Percentiles rank a stretch among this genome's conserved stretches.
phyloP scores from a whole-genome alignment of 2,797 vertebrate species.

The Paratrypauchen microcephalus region DNA sequence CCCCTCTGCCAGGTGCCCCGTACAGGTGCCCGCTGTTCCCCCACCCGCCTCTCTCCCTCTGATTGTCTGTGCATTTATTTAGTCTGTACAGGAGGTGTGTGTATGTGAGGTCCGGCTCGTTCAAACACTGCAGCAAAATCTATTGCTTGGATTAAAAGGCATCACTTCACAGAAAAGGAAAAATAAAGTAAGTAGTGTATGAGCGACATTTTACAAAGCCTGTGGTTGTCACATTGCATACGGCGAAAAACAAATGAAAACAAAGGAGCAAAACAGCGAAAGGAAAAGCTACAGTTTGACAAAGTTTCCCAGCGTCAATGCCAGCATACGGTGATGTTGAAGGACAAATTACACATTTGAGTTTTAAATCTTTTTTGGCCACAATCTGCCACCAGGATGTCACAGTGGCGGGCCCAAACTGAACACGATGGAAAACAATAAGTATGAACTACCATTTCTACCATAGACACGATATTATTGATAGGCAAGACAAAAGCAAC shows the following conservation, averaged over 20 bases:
- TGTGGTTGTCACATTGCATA: slow-evolving; percentile 57
- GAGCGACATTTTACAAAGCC: slow-evolving; percentile 61
- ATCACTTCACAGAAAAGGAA: slow-evolving; percentile 69
- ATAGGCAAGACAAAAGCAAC: background rate
- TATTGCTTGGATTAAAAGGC: slow-evolving; percentile 78
- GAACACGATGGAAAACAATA: slow-evolving; percentile 8
- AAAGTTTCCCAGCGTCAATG: slow-evolving; percentile 43
- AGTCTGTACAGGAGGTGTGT: slow-evolving; percentile 73
- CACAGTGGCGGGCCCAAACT: slow-evolving; percentile 47
- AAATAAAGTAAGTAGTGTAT: slow-evolving; percentile 42
- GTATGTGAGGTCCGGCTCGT: slow-evolving; percentile 73
- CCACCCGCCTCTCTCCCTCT: slow-evolving; percentile 55
- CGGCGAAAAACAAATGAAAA: slow-evolving; percentile 33
- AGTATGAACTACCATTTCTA: background rate
- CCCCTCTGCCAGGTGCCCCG: slow-evolving; percentile 24
- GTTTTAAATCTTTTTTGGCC: slow-evolving; percentile 13
- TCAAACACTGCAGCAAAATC: slow-evolving; percentile 74
- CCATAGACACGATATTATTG: slow-evolving; percentile 9
- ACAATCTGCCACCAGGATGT: slow-evolving; percentile 30
- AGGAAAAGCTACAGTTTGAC: slow-evolving; percentile 47
- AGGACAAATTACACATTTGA: slow-evolving; percentile 39
- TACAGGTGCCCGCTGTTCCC: slow-evolving; percentile 24
- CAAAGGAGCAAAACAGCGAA: slow-evolving; percentile 27
- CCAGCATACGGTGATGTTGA: slow-evolving; percentile 50
- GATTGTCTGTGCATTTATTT: slow-evolving; percentile 82